Evolutionary conservation across 2,888 invertebrate species (phyloP).

Genomic region (Branchipolynoe longqiensis): DNA sequence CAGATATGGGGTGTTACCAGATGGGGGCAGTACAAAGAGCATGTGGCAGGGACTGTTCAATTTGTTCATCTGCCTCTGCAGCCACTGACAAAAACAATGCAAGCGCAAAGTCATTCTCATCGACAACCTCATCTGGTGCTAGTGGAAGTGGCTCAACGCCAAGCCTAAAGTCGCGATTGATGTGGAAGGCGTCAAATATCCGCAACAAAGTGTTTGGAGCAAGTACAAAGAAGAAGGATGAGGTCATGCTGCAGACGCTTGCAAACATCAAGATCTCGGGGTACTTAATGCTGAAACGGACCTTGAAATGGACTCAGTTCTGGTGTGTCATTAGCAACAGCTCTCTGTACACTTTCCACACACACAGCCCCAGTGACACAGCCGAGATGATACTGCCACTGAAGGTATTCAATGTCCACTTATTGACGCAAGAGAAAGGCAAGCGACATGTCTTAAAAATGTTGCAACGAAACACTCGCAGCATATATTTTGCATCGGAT

Average conservation of each 20-base stretch:
- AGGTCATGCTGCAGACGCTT: neutral
- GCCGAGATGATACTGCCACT: slow-evolving; percentile 70
- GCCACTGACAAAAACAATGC: neutral
- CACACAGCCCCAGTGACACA: slow-evolving; percentile 69
- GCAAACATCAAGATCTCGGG: slow-evolving; percentile 61
- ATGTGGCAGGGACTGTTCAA: neutral
- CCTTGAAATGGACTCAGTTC: slow-evolving; percentile 71
- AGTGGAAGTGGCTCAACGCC: neutral
- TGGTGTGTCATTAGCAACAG: slow-evolving; percentile 75
- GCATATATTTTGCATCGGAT: slow-evolving; percentile 71
- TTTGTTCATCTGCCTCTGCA: neutral
- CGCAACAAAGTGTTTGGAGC: slow-evolving; percentile 71
- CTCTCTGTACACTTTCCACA: slow-evolving; percentile 73
- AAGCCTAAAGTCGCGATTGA: slow-evolving; percentile 64
- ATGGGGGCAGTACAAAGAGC: no score
- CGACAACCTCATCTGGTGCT: neutral
- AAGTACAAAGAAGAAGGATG: slow-evolving; percentile 28
- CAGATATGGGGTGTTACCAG: no score
- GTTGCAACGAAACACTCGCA: slow-evolving; percentile 70
- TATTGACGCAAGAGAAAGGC: slow-evolving; percentile 67
- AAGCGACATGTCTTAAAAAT: slow-evolving; percentile 71
- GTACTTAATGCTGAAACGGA: slow-evolving; percentile 69
- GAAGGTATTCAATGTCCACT: slow-evolving; percentile 70
- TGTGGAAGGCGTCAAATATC: slow-evolving; percentile 72
- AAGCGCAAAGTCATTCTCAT: neutral